A percentile compares a stretch with the other conserved stretches of the same genome.
These are phyloP conservation scores for Channallabes apus DNA, from an alignment of 2,797 vertebrate species.

Conservation along the genomic window DNA sequence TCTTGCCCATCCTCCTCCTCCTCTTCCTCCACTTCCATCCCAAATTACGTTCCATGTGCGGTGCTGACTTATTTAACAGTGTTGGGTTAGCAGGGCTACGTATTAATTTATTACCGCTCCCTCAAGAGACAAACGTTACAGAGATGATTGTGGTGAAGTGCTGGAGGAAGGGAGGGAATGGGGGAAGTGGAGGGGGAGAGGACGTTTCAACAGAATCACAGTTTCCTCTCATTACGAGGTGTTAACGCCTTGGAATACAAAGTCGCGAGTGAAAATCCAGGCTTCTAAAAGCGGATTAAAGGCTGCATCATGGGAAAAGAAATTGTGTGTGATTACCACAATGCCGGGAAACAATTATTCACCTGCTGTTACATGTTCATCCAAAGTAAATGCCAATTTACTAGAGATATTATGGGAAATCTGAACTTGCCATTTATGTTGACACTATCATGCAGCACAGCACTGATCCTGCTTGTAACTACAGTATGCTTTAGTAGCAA, in stretches of 20 bases:
- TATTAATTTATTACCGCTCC: slow-evolving; percentile 68
- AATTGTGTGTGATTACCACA: not conserved
- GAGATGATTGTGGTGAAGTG: slow-evolving; percentile 25
- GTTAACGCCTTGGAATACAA: slow-evolving; percentile 12
- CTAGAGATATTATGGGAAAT: slow-evolving; percentile 66
- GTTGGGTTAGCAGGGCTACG: slow-evolving; percentile 65
- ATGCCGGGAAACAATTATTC: slow-evolving; percentile 25
- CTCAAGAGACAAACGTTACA: slow-evolving; percentile 65
- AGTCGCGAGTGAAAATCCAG: slow-evolving; percentile 11
- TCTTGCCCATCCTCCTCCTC: not conserved
- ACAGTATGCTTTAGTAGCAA: not conserved
- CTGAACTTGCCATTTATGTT: slow-evolving; percentile 62
- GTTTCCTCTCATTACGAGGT: slow-evolving; percentile 34
- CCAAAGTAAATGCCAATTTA: slow-evolving; percentile 59
- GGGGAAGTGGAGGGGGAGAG: too few species aligned
- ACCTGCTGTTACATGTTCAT: slow-evolving; percentile 20
- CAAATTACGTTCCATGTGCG: slow-evolving; percentile 65
- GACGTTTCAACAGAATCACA: slow-evolving; percentile 11
- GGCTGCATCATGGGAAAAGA: not conserved
- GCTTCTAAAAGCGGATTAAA: slow-evolving; percentile 22
- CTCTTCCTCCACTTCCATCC: slow-evolving; percentile 33
- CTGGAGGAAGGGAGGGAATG: not conserved
- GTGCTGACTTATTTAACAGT: slow-evolving; percentile 70
- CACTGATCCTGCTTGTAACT: slow-evolving; percentile 37
- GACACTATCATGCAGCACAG: slow-evolving; percentile 58